Conservation (phyloP, 2,888 invertebrate species). For the Mythimna albipuncta region DNA sequence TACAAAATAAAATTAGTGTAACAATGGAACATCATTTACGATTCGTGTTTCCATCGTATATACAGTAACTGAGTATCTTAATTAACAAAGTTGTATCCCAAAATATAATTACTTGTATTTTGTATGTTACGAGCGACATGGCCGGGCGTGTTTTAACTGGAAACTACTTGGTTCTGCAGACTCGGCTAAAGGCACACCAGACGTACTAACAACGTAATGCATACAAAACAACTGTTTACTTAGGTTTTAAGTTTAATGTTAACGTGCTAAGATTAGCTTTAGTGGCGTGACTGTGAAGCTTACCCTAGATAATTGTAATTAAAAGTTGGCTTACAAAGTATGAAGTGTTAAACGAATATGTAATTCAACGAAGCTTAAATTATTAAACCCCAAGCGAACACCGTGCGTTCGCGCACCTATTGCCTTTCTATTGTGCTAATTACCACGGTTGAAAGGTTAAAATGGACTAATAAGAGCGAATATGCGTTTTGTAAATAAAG, state of each 20-base stretch:
- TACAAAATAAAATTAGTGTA: slow-evolving; percentile 37
- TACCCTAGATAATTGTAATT: slow-evolving; percentile 5
- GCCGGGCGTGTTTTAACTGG: slow-evolving; percentile 11
- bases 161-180: slow-evolving; percentile 36
- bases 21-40: slow-evolving; percentile 29
- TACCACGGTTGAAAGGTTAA: no score
- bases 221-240: slow-evolving; percentile 61
- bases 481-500: background rate
- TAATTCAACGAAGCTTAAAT: background rate
- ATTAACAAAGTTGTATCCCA: slow-evolving; percentile 36
- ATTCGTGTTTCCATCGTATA: slow-evolving; percentile 21
- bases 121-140: slow-evolving; percentile 28
- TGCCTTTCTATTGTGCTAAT: no score
- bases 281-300: slow-evolving; percentile 5
- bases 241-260: slow-evolving; percentile 42
- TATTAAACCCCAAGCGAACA: no score
- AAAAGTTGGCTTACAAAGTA: background rate
- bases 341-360: background rate
- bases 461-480: background rate
- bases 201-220: slow-evolving; percentile 62
- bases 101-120: slow-evolving; percentile 41
- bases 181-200: slow-evolving; percentile 41
- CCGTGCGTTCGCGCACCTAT: no score
- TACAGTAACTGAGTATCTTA: slow-evolving; percentile 26
- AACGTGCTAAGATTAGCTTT: slow-evolving; percentile 26